Conservation (phyloP, 2,113 vertebrate species). For the Eptatretus burgeri region DNA sequence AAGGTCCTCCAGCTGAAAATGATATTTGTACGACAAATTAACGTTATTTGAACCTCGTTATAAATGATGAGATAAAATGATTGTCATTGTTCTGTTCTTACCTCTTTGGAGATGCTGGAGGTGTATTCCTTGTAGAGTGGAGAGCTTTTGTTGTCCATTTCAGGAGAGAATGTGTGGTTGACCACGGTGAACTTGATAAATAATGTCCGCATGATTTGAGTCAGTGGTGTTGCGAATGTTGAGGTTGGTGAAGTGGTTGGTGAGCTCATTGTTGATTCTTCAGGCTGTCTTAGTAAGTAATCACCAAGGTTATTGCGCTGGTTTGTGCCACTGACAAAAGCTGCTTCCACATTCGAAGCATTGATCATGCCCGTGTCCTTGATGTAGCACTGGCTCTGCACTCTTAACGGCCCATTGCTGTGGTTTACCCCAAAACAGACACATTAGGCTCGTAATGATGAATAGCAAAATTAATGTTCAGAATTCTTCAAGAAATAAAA, state of each 20-base stretch:
- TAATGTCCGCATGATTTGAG: not conserved
- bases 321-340: not conserved
- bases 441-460: too few relatives aligned
- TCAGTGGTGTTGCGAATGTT: not conserved
- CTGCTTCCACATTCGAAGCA: not conserved
- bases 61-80: too few relatives aligned
- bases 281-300: not conserved
- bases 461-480: too few relatives aligned
- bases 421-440: not conserved
- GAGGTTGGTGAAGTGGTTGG: not conserved
- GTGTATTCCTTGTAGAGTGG: slow-evolving; percentile 4
- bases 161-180: not conserved
- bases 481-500: too few relatives aligned
- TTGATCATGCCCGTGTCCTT: not conserved
- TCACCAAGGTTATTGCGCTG: not conserved
- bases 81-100: not conserved
- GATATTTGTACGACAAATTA: too few relatives aligned
- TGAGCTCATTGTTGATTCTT: not conserved
- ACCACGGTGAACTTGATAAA: slow-evolving; percentile 2
- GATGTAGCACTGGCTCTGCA: not conserved
- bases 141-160: slow-evolving; percentile 3
- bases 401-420: not conserved
- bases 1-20: slow-evolving; percentile 5
- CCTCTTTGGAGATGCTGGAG: slow-evolving; percentile 4
- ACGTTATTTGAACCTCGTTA: too few relatives aligned